Base-by-base conservation (phyloP, 2,888 invertebrate species). In the Formica aserva region DNA sequence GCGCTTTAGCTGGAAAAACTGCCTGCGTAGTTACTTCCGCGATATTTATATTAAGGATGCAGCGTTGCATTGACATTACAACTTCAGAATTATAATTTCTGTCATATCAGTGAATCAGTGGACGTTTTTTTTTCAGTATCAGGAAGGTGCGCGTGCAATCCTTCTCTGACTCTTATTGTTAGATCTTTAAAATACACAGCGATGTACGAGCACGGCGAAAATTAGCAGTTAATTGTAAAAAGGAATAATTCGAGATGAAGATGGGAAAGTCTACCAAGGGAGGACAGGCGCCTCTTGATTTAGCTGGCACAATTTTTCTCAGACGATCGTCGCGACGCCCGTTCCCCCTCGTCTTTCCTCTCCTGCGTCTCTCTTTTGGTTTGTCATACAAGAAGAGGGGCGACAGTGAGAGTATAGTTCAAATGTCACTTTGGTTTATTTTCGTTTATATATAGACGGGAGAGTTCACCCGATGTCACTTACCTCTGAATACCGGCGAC, bases 371-470 rank as follows among this genome's bases (percentile, higher is more conserved):
- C 85, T 82, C 88, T 88, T 88, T 90, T 81, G 82, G 89, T 86
- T 74, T 78, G 65, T 18, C 71, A 29, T 55, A 32, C 62, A 66
- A 55, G 65, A 52, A 52, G 35, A 62, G 83, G 72, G 65, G 63
- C 65, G 85, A 77, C 48, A 48, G 75, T 67, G 84, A 85, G 84
- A 76, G 86, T 75, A 85, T 83, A 89, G 92, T 93, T 94, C 92
- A 93, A 93, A 93, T 92, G 94, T 94, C 93, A 92, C 87, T 90
- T 87, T 94, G 92, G 87, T 94, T 94, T 94, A 94, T 94, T 94
- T 94, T 92, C 91, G 91, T 94, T 93, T 94, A 94, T 94, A 94
- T 94, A 94, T 94, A 94, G 94, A 93, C 92, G 90, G 88, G 92
- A 89, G 93, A 94, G 94, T 94, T 94, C 93, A 93, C 90, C 91